Conservation (phyloP, 2,113 vertebrate genomes). For the Prionailurus bengalensis region DNA sequence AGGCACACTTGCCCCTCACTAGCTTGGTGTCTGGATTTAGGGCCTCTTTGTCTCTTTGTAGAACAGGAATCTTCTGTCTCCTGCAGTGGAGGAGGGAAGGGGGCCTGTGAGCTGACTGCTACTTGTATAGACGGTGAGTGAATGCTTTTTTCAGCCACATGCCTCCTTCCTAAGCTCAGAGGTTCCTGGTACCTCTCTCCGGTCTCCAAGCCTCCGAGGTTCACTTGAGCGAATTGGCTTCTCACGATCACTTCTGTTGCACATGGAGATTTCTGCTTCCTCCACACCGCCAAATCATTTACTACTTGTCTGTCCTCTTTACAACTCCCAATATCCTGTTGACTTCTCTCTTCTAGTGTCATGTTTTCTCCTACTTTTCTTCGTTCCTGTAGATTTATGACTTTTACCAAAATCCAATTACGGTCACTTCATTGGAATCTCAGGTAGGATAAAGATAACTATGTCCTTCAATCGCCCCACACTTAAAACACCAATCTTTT, state of each 20-base stretch:
- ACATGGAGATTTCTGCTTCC: background rate
- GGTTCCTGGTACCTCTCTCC: background rate
- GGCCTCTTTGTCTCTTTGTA: background rate
- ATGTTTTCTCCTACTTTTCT: background rate
- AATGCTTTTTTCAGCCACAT: background rate
- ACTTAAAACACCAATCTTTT: background rate
- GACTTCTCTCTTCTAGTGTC: background rate
- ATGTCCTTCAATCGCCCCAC: background rate
- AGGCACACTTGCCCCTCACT: background rate
- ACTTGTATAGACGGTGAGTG: background rate
- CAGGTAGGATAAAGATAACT: background rate
- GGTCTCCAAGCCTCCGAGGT: background rate
- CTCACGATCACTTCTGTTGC: rapidly evolving
- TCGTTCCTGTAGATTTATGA: background rate
- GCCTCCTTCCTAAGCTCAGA: background rate
- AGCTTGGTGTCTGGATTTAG: background rate
- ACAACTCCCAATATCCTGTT: background rate
- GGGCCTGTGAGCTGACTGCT: background rate
- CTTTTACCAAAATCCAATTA: background rate
- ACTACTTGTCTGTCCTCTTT: background rate
- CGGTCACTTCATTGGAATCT: background rate
- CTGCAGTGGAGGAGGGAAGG: background rate
- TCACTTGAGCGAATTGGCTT: background rate
- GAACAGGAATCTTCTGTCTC: background rate
- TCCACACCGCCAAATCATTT: rapidly evolving